Evolutionary conservation across 2,797 vertebrate species (phyloP).

Genomic region (Oreonectes daqikongensis): DNA sequence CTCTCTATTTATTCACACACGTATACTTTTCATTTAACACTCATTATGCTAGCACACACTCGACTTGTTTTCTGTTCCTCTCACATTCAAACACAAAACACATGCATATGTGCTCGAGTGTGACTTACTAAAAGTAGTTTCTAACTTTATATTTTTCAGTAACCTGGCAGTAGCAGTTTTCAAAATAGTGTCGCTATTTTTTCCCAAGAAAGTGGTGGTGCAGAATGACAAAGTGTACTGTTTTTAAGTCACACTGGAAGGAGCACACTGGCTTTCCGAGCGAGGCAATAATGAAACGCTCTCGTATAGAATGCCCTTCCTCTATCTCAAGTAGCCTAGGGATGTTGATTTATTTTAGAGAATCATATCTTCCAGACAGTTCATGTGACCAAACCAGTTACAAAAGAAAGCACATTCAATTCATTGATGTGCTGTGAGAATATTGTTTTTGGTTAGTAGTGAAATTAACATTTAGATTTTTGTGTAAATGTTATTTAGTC

Average conservation of each 20-base stretch:
- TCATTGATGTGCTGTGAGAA: no score
- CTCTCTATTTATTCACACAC: constrained; percentile 12
- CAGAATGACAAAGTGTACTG: neutral
- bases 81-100: constrained; percentile 42
- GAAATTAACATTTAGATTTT: no score
- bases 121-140: neutral
- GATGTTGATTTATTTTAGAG: neutral
- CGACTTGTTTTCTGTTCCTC: constrained; percentile 8
- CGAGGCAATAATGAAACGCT: neutral
- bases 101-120: constrained; percentile 11
- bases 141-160: neutral
- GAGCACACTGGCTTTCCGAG: neutral
- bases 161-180: neutral
- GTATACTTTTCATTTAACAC: neutral
- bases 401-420: neutral
- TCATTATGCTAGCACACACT: constrained; percentile 41
- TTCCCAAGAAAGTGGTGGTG: neutral
- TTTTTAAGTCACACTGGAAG: neutral
- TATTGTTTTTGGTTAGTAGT: neutral
- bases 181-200: neutral
- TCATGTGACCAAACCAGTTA: neutral
- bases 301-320: neutral
- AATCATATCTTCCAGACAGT: neutral
- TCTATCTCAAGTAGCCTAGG: neutral
- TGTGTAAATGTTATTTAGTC: no score